Conservation (phyloP, 2,888 invertebrate genomes). For the Ophion obscuratus region DNA sequence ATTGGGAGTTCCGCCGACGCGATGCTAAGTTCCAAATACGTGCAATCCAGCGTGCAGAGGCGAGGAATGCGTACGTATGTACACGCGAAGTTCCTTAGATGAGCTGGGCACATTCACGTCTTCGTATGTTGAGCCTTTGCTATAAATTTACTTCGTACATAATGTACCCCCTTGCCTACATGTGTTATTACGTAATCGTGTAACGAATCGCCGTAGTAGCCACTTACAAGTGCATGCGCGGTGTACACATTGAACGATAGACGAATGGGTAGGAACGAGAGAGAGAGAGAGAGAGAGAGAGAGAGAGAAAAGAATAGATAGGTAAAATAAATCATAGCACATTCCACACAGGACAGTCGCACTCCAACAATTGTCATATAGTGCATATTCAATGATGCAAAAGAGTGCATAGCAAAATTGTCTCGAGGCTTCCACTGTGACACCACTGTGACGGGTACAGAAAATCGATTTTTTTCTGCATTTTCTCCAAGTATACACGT, state of each 20-base stretch:
- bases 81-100: not conserved
- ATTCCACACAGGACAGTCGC: conserved; percentile 57
- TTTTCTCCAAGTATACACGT: no score
- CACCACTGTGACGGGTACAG: conserved; percentile 15
- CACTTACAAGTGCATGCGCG: conserved; percentile 46
- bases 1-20: not conserved
- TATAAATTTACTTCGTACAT: conserved; percentile 42
- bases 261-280: conserved; percentile 1
- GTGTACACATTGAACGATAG: conserved; percentile 20
- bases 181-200: conserved; percentile 65
- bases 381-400: not conserved
- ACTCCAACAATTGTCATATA: conserved; percentile 22
- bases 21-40: not conserved
- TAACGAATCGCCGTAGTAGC: conserved; percentile 65
- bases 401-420: conserved; percentile 1
- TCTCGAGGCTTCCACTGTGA: conserved; percentile 17
- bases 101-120: conserved; percentile 41
- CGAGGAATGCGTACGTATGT: conserved; percentile 2
- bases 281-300: conserved; percentile 23
- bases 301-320: not conserved
- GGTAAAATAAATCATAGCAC: conserved; percentile 52
- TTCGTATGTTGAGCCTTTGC: conserved; percentile 13
- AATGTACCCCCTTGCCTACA: conserved; percentile 56
- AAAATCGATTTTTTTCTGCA: no score
- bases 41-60: not conserved